A percentile compares a stretch with the other conserved stretches of the same genome.
Evolutionary conservation across 2,113 vertebrate genomes (phyloP).

Genomic region (Chaenogobius annularis): DNA sequence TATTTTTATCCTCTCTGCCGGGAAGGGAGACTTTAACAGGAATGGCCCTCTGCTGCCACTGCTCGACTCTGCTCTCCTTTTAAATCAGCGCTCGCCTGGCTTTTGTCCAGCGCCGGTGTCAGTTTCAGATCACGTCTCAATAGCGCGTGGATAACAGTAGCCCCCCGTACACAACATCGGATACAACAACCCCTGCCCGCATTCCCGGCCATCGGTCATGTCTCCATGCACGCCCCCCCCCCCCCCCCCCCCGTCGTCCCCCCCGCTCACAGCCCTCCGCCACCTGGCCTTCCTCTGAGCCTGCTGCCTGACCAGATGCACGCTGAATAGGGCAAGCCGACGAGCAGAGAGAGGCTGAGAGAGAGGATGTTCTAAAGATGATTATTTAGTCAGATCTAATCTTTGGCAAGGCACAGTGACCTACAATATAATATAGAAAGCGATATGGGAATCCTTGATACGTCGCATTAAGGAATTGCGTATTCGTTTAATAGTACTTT

Average conservation of each 20-base stretch:
- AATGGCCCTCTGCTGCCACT: constrained; percentile 9
- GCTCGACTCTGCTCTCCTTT: constrained; percentile 8
- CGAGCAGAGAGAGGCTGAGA: constrained; percentile 30
- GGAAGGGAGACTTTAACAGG: neutral
- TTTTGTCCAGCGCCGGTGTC: constrained; percentile 18
- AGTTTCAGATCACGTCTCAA: constrained; percentile 16
- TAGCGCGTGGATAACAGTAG: constrained; percentile 36
- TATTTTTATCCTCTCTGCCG: neutral
- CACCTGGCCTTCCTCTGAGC: constrained; percentile 73
- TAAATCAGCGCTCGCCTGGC: constrained; percentile 13
- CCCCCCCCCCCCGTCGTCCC: neutral
- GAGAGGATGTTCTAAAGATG: constrained; percentile 42
- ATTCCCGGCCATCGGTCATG: constrained; percentile 7
- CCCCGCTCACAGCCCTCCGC: constrained; percentile 30
- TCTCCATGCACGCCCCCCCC: constrained; percentile 29
- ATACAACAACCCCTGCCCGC: constrained; percentile 34
- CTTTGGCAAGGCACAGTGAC: constrained; percentile 4
- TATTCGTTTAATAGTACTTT: neutral
- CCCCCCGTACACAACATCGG: constrained; percentile 27
- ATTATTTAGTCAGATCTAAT: constrained; percentile 37
- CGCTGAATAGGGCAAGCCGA: constrained; percentile 63
- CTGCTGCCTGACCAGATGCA: constrained; percentile 77
- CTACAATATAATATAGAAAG: neutral
- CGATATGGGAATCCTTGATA: neutral
- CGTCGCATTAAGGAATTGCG: neutral